These are phyloP conservation scores for Hypselothyrea guttata DNA, from an alignment of 2,888 invertebrate species.

Conservation along the genomic window DNA sequence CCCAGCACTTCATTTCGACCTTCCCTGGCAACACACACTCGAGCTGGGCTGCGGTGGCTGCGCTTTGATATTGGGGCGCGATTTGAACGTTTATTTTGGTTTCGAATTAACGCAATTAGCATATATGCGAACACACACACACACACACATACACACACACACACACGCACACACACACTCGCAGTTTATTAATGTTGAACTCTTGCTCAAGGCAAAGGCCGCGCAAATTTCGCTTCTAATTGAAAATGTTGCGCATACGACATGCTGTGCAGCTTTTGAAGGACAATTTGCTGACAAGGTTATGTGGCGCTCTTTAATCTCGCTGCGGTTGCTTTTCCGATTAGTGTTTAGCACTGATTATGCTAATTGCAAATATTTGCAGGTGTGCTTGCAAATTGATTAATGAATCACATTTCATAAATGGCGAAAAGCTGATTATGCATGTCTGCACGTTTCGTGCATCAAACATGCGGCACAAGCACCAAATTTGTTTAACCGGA, in stretches of 20 bases:
- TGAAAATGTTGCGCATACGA: constrained; percentile 65
- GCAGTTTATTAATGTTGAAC: constrained; percentile 39
- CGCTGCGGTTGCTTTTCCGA: constrained; percentile 30
- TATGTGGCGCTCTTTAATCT: constrained; percentile 35
- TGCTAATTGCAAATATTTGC: constrained; percentile 38
- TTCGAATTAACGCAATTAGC: constrained; percentile 69
- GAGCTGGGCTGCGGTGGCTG: background rate
- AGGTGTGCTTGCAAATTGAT: constrained; percentile 1
- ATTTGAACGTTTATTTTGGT: constrained; percentile 51
- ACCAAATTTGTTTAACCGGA: no score
- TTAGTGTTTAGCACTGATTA: constrained; percentile 38
- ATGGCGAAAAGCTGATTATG: background rate
- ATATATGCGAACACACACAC: constrained; percentile 38
- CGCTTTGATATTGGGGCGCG: background rate
- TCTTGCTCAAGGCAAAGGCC: background rate
- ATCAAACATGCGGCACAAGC: background rate
- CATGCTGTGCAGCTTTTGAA: constrained; percentile 51
- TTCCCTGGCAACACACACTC: background rate
- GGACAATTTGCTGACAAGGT: constrained; percentile 51
- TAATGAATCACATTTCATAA: constrained; percentile 8
- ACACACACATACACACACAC: background rate
- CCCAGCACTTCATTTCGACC: background rate
- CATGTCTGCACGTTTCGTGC: background rate
- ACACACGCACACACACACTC: constrained; percentile 5
- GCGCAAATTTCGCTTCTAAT: constrained; percentile 53